Evolutionary conservation across 2,888 invertebrate genomes (phyloP).

Genomic region (Ormia ochracea): DNA sequence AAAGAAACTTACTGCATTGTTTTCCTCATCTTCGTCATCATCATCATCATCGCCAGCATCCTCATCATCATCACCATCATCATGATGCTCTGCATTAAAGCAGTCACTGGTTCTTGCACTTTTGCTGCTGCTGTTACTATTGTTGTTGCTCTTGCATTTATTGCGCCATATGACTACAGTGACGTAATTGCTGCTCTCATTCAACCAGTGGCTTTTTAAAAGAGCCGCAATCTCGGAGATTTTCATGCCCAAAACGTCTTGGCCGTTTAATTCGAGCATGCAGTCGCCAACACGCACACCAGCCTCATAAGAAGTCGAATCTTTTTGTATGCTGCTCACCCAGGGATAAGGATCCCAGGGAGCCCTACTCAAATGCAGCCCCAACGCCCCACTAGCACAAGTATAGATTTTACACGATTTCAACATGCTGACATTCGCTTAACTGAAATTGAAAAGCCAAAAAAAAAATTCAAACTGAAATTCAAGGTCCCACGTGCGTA

Average conservation of each 20-base stretch:
- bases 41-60: slow-evolving; percentile 18
- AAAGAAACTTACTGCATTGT: slow-evolving; percentile 56
- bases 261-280: slow-evolving; percentile 79
- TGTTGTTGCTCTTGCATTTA: slow-evolving; percentile 63
- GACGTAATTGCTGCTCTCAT: slow-evolving; percentile 70
- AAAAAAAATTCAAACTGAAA: background rate
- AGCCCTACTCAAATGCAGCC: slow-evolving; percentile 85
- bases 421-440: slow-evolving; percentile 67
- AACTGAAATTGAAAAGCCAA: slow-evolving; percentile 57
- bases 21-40: slow-evolving; percentile 55
- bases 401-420: slow-evolving; percentile 74
- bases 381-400: slow-evolving; percentile 80
- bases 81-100: slow-evolving; percentile 11
- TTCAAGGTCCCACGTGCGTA: slow-evolving; percentile 35
- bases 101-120: slow-evolving; percentile 47
- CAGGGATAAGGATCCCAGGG: slow-evolving; percentile 90
- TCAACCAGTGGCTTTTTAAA: slow-evolving; percentile 73
- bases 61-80: background rate
- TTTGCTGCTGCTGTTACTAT: slow-evolving; percentile 49
- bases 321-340: slow-evolving; percentile 82
- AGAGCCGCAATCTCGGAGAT: slow-evolving; percentile 74
- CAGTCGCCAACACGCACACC: slow-evolving; percentile 85
- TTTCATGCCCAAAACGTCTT: slow-evolving; percentile 74
- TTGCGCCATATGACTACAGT: slow-evolving; percentile 75
- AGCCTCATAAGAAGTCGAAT: slow-evolving; percentile 81